phyloP scores from a whole-genome alignment of 92 coral and sea anemone species.

The Epizoanthus fatuus region DNA sequence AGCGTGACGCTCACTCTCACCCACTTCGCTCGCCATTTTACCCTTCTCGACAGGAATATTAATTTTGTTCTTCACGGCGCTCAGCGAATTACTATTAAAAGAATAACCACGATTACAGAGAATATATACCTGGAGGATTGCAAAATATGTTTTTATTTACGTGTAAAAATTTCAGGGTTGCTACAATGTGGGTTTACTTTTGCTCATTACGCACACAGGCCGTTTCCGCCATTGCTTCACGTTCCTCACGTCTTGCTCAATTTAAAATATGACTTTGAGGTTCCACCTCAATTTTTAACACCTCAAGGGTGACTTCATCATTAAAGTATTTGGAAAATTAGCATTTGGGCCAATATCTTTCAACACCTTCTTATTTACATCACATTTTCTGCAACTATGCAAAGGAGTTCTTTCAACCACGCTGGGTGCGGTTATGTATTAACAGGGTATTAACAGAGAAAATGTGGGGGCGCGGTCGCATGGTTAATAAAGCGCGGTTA shows the following conservation, averaged over 20 bases:
- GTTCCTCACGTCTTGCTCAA: no score
- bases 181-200: slow-evolving; percentile 16
- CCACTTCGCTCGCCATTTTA: background rate
- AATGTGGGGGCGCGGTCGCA: no score
- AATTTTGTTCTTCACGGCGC: background rate
- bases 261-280: no score
- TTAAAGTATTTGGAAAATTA: background rate
- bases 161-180: background rate
- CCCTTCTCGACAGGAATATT: background rate
- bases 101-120: background rate
- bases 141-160: slow-evolving; percentile 26
- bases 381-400: background rate
- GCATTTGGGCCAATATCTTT: slow-evolving; percentile 20
- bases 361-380: background rate
- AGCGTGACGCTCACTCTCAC: background rate
- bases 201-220: background rate
- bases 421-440: slow-evolving; percentile 1
- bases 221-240: slow-evolving; percentile 18
- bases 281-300: no score
- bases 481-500: background rate
- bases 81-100: background rate
- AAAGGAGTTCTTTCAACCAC: no score
- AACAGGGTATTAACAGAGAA: background rate
- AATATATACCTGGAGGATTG: slow-evolving; percentile 26
- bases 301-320: slow-evolving; percentile 8